Percentiles rank a stretch among this genome's conserved stretches.
Conservation (phyloP, 2,888 invertebrate genomes). For the Polietes domitor region DNA sequence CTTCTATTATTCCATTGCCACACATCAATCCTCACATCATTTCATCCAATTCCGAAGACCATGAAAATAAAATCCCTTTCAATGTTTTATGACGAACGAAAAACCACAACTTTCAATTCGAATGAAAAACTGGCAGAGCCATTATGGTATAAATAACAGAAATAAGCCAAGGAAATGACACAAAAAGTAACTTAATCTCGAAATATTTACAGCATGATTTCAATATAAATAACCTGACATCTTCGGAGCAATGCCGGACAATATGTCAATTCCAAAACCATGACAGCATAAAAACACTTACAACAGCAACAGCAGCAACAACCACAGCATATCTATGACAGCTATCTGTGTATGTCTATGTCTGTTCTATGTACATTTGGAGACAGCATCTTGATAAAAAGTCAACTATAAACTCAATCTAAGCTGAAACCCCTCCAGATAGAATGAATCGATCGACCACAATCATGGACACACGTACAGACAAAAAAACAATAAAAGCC, state of each 20-base stretch:
- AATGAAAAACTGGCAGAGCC: conserved; percentile 43
- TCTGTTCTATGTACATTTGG: neutral
- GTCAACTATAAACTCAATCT: conserved; percentile 6
- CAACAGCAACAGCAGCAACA: neutral
- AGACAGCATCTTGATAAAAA: neutral
- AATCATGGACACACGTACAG: conserved; percentile 40
- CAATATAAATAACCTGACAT: conserved; percentile 24
- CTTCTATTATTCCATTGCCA: neutral
- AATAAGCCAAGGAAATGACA: conserved; percentile 11
- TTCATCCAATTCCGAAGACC: conserved; percentile 37
- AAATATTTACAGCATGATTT: conserved; percentile 41
- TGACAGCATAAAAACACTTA: neutral
- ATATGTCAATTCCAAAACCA: conserved; percentile 42
- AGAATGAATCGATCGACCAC: conserved; percentile 33
- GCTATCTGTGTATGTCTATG: too few relatives aligned
- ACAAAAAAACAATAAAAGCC: neutral
- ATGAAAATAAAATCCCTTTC: conserved; percentile 40
- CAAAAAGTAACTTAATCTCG: conserved; percentile 42
- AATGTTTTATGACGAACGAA: conserved; percentile 37
- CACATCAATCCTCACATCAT: conserved; percentile 38
- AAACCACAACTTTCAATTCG: conserved; percentile 49
- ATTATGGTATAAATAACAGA: conserved; percentile 19
- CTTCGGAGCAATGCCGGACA: conserved; percentile 14
- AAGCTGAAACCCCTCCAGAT: conserved; percentile 6
- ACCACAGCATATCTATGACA: neutral